Evolutionary conservation across 2,888 invertebrate genomes (phyloP).

Genomic region (Dynastes grantii): DNA sequence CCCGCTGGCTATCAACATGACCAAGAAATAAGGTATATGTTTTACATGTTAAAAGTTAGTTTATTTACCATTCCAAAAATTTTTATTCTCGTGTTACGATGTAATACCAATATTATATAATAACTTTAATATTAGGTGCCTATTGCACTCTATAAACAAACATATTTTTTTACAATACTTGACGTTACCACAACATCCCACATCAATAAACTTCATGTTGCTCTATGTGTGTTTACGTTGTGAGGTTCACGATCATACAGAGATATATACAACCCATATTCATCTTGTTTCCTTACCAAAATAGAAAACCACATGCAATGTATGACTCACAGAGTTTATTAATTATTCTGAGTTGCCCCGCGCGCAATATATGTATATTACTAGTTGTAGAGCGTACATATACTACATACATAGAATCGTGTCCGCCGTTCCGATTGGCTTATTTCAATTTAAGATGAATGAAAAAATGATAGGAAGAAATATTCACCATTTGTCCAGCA

Average conservation of each 20-base stretch:
- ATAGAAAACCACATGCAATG: slow-evolving; percentile 49
- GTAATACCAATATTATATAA: no score
- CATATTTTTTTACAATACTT: no score
- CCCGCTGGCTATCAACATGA: no score
- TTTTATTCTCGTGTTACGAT: no score
- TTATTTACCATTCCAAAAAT: no score
- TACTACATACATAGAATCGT: background rate
- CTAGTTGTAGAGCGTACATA: background rate
- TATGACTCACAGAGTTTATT: slow-evolving; percentile 50
- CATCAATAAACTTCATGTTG: no score
- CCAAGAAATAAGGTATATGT: no score
- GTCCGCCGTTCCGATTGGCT: background rate
- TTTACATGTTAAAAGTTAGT: no score
- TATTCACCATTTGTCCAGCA: slow-evolving; percentile 25
- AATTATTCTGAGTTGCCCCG: slow-evolving; percentile 46
- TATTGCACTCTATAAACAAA: no score
- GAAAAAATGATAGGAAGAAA: slow-evolving; percentile 27
- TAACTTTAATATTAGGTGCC: no score
- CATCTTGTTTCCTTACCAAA: slow-evolving; percentile 47
- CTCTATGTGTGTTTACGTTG: background rate
- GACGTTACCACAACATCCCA: no score
- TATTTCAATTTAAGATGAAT: slow-evolving; percentile 44
- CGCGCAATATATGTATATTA: slow-evolving; percentile 15
- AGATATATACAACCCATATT: slow-evolving; percentile 24
- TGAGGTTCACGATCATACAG: slow-evolving; percentile 1